Base-by-base conservation (phyloP, 2,113 vertebrate genomes). In the Ictalurus punctatus region DNA sequence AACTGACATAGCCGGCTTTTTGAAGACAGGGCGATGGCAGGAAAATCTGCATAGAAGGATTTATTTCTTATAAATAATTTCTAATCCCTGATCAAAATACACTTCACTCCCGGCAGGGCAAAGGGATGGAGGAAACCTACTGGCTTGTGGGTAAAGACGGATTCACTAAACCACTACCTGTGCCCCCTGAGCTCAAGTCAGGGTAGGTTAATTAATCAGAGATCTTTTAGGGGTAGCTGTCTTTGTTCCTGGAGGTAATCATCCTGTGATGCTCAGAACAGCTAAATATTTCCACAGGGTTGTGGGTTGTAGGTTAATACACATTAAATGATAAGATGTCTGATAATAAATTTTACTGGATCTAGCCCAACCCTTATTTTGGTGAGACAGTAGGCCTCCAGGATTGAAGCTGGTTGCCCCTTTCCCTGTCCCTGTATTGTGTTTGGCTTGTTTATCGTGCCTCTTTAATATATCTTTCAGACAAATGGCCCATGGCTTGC, bases 101-200 rank as follows among this genome's bases (percentile, higher is more conserved):
- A 9, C 78, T 37, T 65, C 23, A 30, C 21, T 69, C 34, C 37
- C 19, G 23, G 7, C 85, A 92, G 92, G 92, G 92, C n/a, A 92
- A 92, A 90, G 92, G 95, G 6, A 6, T 87, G 0, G 95, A 96
- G 87, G 93, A 96, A 67, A 96, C 96, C 0, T 96, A 92, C 85
- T 96, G 95, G 95, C 92, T 96, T 21, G 93, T 94, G 83, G 96
- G 96, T 67, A 95, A 93, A 69, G 90, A 90, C 0, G 94, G 94
- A 34, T 96, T 96, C 74, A 91, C 88, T 86, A 96, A 96, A 87
- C 95, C 96, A 2, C 93, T 96, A 59, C 95, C 96, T 3, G 94
- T 92, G 0, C 96, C 96, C 0, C 95, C 95, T 0, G 95, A 96
- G 83, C 88, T 96, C 87, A 89, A 92, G 25, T 91, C 94, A 0